Base-by-base conservation (phyloP, 2,888 invertebrate species). In the Atherix ibis region DNA sequence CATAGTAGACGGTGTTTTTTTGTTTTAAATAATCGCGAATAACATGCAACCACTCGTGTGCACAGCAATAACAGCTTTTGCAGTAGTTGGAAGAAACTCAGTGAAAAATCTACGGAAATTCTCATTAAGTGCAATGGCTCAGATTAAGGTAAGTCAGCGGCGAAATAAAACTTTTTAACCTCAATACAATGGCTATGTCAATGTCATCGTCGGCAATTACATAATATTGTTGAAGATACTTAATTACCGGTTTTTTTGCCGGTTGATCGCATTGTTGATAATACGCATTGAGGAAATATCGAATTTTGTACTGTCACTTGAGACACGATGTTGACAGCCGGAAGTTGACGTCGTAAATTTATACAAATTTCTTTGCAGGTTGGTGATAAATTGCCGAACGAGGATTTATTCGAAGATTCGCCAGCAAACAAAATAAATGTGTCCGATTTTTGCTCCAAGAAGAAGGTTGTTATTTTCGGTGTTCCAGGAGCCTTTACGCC, bases 401-500 rank as follows among this genome's bases (percentile, higher is more conserved):
- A 77, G 25, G 83, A 84, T 53, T 64, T 94, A 28, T 88, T 68
- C 48, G 91, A 92, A 59, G 79, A 82, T 54, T 74, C 76, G 5
- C 91, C 92, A 5, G 78, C 78, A 1, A 84, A 81, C 46, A 88
- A 87, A 63, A 81, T 94, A 4, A 85, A 82, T 57, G 64, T 81
- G 26, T 64, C 68, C 3, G 72, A 84, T 12, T 56, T 81, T 36
- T 70, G 76, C 34, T 60, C 70, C 24, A 81, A 79, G 13, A 89
- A 88, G 52, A 91, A 85, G 53, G 70, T 88, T 0, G 68, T 92
- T 8, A 56, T 92, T 36, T 88, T 94, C 54, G 92, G 79, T 15
- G 89, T 94, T 8, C 92, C 92, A 12, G 94, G 94, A 5, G 92
- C 92, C 3, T 94, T 89, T 51, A 92, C 92, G 2, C 92, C 92